Conservation (phyloP, 2,888 invertebrate species). For the Chirona hameri region DNA sequence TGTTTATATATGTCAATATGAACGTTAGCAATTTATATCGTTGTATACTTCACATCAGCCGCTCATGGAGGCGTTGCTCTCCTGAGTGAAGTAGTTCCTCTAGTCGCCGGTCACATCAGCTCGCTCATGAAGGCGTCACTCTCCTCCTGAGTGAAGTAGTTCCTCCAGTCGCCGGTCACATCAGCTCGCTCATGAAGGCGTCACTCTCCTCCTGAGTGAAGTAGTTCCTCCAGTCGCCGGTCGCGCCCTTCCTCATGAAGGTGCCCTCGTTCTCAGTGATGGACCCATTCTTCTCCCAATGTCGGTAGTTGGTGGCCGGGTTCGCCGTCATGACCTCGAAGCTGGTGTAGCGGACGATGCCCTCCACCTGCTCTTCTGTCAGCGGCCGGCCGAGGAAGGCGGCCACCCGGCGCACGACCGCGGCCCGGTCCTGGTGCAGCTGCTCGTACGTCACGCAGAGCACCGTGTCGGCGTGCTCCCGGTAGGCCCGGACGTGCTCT, state of each 20-base stretch:
- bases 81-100: no score
- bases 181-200: no score
- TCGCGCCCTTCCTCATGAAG: background rate
- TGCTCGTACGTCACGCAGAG: slow-evolving; percentile 46
- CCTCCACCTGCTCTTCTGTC: background rate
- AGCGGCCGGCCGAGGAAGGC: slow-evolving; percentile 37
- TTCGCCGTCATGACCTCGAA: slow-evolving; percentile 1
- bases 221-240: background rate
- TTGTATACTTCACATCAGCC: no score
- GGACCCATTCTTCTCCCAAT: background rate
- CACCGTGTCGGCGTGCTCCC: background rate
- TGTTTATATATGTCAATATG: no score
- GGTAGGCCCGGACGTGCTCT: background rate
- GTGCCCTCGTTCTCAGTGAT: background rate
- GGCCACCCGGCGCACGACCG: slow-evolving; percentile 39
- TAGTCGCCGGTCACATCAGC: no score
- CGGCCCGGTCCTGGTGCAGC: slow-evolving; percentile 43
- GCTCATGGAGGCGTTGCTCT: no score
- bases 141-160: no score
- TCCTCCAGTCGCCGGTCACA: no score
- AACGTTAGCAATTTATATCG: no score
- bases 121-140: no score
- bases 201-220: background rate
- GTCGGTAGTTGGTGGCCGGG: background rate
- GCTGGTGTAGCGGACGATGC: background rate